Evolutionary conservation across 1,140 invertebrate genomes (phyloP).

Genomic region (Xylocopa sonorina): DNA sequence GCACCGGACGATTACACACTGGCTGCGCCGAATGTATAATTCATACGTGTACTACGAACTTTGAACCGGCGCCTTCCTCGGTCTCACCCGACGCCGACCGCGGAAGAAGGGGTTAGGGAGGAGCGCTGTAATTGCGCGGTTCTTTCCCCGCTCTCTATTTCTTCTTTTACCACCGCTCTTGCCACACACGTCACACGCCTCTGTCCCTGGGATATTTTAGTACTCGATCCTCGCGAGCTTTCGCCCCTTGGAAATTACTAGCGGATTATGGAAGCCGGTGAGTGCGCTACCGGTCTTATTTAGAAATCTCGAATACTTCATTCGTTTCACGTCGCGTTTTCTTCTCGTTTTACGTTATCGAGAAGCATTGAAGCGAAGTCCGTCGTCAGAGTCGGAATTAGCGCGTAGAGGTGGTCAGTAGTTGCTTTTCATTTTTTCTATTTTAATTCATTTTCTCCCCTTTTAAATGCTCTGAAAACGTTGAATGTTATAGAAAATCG

Average conservation of each 20-base stretch:
- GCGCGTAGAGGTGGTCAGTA: too few species aligned
- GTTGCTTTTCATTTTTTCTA: too few species aligned
- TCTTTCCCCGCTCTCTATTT: background rate
- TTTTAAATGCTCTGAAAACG: too few species aligned
- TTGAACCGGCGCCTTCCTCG: constrained; percentile 54
- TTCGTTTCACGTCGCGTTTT: too few species aligned
- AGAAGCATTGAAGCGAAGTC: too few species aligned
- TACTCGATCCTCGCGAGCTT: background rate
- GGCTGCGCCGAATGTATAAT: constrained; percentile 71
- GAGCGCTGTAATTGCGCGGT: constrained; percentile 21
- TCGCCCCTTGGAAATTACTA: background rate
- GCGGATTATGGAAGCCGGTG: background rate
- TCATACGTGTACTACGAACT: constrained; percentile 63
- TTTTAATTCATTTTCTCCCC: too few species aligned
- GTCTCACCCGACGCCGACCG: background rate
- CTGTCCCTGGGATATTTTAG: background rate
- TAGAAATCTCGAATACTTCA: too few species aligned
- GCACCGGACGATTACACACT: constrained; percentile 49
- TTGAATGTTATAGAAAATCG: too few species aligned
- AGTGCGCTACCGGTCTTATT: too few species aligned
- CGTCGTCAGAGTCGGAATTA: too few species aligned
- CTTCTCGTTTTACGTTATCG: too few species aligned
- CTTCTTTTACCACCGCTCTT: constrained; percentile 17
- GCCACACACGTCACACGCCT: constrained; percentile 37
- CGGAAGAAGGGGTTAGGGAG: too few species aligned